Evolutionary conservation across 2,888 invertebrate genomes (phyloP), one percentile per base, ranked within the genome.

Genomic region (Scaptomyza polygonia): DNA sequence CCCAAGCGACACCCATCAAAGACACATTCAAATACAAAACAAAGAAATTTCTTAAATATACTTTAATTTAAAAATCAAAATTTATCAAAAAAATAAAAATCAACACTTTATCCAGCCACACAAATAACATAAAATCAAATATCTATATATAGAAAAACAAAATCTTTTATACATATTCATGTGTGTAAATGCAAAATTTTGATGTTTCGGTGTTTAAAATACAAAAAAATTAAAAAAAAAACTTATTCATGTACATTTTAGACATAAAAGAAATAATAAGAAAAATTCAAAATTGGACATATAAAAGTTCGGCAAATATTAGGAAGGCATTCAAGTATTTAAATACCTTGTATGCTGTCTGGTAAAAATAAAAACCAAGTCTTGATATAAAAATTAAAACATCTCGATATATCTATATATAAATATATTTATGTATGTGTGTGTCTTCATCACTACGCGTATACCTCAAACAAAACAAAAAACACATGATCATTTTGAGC

Each of bases 371-470:
- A 18, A 44, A 42, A 39, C 8, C 34, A 69, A 62, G 25, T 29
- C 47, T 58, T 49, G 47, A 61, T 52, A 81, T 89, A 77, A 79
- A 77, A 65, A 69, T 71, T 70, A 49, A 54, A 54, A 21, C 48
- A 67, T 61, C 57, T 72, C 65, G 63, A 62, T 71, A 78, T 65
- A 79, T 85, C 76, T 79, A 77, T 72, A 88, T 90, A 89, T 90
- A 88, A 90, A 89, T 90, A 89, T 91, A 89, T 91, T 56, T 59
- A 51, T 52, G 42, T 57, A 56, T 91, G 90, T 92, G 90, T 92
- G 92, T 92, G 91, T 92, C 92, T 92, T 92, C 64, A 84, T 82
- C 90, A 91, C 89, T 91, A 92, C 93, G 93, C 93, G 93, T 93
- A 93, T 93, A 93, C 92, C 92, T 92, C 92, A 92, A 91, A 76